Evolutionary conservation across 2,113 vertebrate genomes (phyloP), one percentile per base, ranked within the genome.

Genomic region (Ia io): DNA sequence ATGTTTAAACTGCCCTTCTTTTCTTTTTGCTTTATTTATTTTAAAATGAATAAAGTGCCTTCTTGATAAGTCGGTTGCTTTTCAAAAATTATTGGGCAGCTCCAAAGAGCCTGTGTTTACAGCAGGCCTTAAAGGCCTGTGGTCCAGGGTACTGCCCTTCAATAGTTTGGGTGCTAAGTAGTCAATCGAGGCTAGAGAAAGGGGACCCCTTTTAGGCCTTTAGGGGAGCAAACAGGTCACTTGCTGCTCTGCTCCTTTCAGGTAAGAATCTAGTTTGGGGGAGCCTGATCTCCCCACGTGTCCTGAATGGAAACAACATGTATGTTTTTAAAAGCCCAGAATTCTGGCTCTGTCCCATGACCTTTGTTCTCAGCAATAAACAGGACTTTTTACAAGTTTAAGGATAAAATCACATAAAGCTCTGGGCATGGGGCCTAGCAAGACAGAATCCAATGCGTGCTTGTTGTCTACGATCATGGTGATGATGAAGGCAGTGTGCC

Each of bases 401-500:
- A 84, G 92, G 44, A 49, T 12, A 82, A 25, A 73, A 78, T 12
- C 1, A 40, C 30, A 71, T 40, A 84, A 53, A 93, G 56, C 49
- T 61, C 51, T 47, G 53, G 32, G 53, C 53, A 51, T 1, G 9
- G 61, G 30, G 51, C 49, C 78, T n/a, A 3, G 67, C 53, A 44
- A 17, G 42, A 56, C 47, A 22, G 61, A 37, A 49, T 11, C 25
- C 18, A 1, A 1, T 2, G 42, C 51, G 47, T 20, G 18, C 49
- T 3, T 28, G 56, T 0, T 5, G 47, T 11, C 61, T 2, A 28
- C 8, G 6, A 11, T 3, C n/a, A 23, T 1, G 37, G 13, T 1
- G 28, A 18, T 9, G 28, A 47, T 0, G 40, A 73, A 20, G 5
- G 2, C 22, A 32, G 74, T 61, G 6, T 76, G 84, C 80, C 65